phyloP scores from a whole-genome alignment of 1,140 invertebrate species.

The Bradysia coprophila region DNA sequence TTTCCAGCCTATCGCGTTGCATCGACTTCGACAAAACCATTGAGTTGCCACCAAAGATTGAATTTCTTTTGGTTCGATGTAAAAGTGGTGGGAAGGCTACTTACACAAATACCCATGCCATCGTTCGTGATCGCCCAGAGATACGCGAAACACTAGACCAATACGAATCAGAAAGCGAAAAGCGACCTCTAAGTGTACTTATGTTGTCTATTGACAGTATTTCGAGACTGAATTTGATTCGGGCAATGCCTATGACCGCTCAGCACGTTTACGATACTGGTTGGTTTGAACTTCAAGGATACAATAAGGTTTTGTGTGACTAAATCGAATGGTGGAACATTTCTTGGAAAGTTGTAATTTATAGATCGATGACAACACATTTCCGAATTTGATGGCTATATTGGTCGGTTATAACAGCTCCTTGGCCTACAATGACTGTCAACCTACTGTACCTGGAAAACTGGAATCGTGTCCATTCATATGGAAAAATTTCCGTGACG shows the following conservation, averaged over 20 bases:
- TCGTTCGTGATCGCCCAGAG: not conserved
- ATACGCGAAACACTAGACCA: not conserved
- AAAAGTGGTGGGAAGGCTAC: slow-evolving; percentile 11
- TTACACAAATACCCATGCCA: slow-evolving; percentile 3
- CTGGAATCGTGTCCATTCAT: slow-evolving; percentile 51
- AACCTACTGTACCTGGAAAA: slow-evolving; percentile 24
- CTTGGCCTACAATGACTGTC: slow-evolving; percentile 27
- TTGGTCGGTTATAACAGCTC: slow-evolving; percentile 40
- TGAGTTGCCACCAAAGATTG: slow-evolving; percentile 15
- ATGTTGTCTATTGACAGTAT: slow-evolving; percentile 59
- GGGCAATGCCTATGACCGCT: slow-evolving; percentile 50
- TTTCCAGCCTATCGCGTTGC: slow-evolving; percentile 9
- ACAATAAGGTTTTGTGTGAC: slow-evolving; percentile 25
- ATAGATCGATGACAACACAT: slow-evolving; percentile 56
- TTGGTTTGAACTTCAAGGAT: slow-evolving; percentile 24
- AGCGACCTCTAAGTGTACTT: slow-evolving; percentile 25
- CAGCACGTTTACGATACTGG: slow-evolving; percentile 31
- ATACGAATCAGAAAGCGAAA: not conserved
- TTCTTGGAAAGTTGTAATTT: slow-evolving; percentile 5
- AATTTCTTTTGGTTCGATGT: slow-evolving; percentile 26
- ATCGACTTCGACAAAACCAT: slow-evolving; percentile 14
- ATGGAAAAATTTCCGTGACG: slow-evolving; percentile 53
- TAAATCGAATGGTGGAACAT: too few relatives aligned
- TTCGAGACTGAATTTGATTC: slow-evolving; percentile 48
- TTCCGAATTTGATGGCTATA: slow-evolving; percentile 62